Conservation (phyloP, 1,140 invertebrate genomes). For the Dicyema japonicum region DNA sequence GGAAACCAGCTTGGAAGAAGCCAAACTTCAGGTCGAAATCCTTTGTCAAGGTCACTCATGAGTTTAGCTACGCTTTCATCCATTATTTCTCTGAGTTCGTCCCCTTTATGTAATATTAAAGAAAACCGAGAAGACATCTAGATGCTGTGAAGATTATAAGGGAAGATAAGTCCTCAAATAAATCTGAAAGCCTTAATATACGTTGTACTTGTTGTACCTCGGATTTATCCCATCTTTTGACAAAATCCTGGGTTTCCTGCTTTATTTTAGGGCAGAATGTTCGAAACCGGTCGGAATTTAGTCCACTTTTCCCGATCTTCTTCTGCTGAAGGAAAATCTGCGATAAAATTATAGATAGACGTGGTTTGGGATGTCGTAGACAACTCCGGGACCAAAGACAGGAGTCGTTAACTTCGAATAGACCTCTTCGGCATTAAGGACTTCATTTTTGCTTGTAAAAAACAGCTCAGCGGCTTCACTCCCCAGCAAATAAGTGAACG, state of each 20-base stretch:
- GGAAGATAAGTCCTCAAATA: conserved; percentile 10
- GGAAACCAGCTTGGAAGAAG: conserved; percentile 10
- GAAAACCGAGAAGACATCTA: conserved; percentile 10
- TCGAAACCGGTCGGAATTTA: conserved; percentile 9
- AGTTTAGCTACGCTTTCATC: conserved; percentile 10
- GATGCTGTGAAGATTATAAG: conserved; percentile 12
- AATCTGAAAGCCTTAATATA: conserved; percentile 7
- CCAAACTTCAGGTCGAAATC: conserved; percentile 10
- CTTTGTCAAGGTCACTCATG: conserved; percentile 10
- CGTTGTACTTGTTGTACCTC: conserved; percentile 7
- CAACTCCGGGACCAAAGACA: conserved; percentile 12
- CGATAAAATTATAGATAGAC: conserved; percentile 7
- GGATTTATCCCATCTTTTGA: conserved; percentile 9
- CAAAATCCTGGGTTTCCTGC: conserved; percentile 9
- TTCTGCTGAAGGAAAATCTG: conserved; percentile 13
- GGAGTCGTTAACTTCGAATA: conserved; percentile 10
- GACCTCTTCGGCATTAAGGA: conserved; percentile 13
- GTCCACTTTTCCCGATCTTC: conserved; percentile 11
- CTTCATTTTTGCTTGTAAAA: conserved; percentile 13
- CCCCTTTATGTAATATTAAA: conserved; percentile 5
- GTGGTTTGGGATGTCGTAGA: conserved; percentile 10
- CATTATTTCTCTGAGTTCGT: conserved; percentile 8
- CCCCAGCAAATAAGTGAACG: conserved; percentile 11
- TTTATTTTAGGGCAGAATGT: conserved; percentile 9
- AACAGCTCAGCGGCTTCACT: conserved; percentile 9